phyloP scores from a whole-genome alignment of 2,888 invertebrate genomes.

The Hoplodrina ambigua region DNA sequence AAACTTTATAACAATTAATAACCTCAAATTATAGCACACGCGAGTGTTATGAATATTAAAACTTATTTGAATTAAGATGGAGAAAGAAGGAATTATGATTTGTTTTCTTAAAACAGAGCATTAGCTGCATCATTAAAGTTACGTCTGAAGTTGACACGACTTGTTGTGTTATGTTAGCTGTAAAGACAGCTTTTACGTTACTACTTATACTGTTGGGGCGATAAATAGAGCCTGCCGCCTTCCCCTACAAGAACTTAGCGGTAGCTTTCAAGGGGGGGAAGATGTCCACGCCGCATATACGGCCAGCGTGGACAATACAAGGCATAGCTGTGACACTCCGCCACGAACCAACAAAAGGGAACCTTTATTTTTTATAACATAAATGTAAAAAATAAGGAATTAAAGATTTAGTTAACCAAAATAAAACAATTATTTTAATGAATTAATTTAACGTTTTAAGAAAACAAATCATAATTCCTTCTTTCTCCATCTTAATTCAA shows the following conservation, averaged over 20 bases:
- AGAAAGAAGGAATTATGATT: conserved; percentile 51
- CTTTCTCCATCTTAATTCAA: conserved; percentile 45
- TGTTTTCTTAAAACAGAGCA: conserved; percentile 33
- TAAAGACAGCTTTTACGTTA: conserved; percentile 27
- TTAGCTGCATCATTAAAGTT: conserved; percentile 23
- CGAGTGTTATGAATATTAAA: conserved; percentile 61
- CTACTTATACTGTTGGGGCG: conserved; percentile 11
- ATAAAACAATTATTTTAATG: no score
- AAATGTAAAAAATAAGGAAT: no score
- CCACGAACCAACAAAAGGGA: no score
- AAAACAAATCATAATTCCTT: conserved; percentile 52
- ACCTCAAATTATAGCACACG: conserved; percentile 58
- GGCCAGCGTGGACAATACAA: no score
- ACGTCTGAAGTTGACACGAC: conserved; percentile 19
- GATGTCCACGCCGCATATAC: no score
- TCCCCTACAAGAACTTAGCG: no score
- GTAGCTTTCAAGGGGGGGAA: no score
- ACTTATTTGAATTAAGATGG: conserved; percentile 46
- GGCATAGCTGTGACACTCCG: no score
- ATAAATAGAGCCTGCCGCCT: no score
- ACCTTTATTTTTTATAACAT: no score
- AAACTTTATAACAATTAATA: conserved; percentile 63
- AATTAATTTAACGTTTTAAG: no score
- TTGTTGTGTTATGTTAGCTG: not conserved
- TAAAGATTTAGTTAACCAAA: no score